Percentiles rank a stretch among this genome's conserved stretches.
Evolutionary conservation across 2,797 vertebrate genomes (phyloP).

Genomic region (Neosalanx taihuensis): DNA sequence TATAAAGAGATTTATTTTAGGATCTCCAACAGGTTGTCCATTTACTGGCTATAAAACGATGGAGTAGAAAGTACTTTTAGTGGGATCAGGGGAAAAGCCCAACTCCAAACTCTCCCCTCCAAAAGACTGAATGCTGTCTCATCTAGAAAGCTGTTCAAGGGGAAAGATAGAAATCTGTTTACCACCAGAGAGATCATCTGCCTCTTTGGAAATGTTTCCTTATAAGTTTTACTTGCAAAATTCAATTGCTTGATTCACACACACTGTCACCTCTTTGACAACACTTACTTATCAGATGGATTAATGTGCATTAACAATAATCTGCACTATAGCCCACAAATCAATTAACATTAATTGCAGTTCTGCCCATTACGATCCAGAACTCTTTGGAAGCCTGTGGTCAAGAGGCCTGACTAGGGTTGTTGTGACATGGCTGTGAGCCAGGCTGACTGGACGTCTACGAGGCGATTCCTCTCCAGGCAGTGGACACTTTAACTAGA

Average conservation of each 20-base stretch:
- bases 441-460: slow-evolving; percentile 3
- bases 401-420: not conserved
- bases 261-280: no score
- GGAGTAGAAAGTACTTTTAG: not conserved
- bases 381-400: not conserved
- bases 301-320: no score
- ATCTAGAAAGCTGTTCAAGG: not conserved
- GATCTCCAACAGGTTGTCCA: slow-evolving; percentile 6
- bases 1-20: not conserved
- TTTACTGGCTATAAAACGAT: slow-evolving; percentile 1
- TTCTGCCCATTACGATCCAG: not conserved
- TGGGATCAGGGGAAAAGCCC: no score
- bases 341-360: no score
- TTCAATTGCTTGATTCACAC: no score
- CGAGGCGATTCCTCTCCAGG: slow-evolving; percentile 5
- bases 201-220: not conserved
- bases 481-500: slow-evolving; percentile 21
- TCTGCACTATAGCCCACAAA: no score
- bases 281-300: no score
- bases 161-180: not conserved
- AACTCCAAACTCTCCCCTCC: not conserved
- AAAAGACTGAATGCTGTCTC: not conserved
- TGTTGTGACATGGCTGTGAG: no score
- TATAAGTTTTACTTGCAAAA: no score
- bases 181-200: not conserved